These are phyloP conservation scores for Myrmecophaga tridactyla DNA, from an alignment of 2,113 vertebrate genomes.

Conservation along the genomic window DNA sequence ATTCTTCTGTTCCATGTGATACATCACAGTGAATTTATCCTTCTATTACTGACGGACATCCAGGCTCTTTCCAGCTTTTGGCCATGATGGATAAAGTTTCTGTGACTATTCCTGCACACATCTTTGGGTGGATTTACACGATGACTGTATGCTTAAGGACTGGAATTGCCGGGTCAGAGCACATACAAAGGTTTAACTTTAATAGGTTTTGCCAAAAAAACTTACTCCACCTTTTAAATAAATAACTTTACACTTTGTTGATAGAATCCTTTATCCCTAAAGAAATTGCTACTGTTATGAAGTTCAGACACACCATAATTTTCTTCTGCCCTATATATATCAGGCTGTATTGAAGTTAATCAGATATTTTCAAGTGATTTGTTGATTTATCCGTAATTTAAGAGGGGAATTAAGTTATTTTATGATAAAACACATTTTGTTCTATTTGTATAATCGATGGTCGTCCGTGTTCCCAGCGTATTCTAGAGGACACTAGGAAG, in stretches of 20 bases:
- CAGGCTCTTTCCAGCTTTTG: neutral
- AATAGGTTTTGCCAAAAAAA: rapidly evolving
- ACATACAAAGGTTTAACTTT: neutral
- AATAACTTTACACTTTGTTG: neutral
- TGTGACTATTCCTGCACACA: neutral
- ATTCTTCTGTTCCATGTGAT: rapidly evolving
- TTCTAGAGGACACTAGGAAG: neutral
- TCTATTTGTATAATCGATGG: neutral
- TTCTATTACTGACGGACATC: rapidly evolving
- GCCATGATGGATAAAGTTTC: neutral
- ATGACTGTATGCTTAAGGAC: neutral
- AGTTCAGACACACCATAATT: neutral
- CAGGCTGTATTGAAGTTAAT: neutral
- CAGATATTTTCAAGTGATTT: neutral
- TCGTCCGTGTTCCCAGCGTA: rapidly evolving
- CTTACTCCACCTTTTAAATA: neutral
- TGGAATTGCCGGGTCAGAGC: neutral
- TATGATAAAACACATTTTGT: neutral
- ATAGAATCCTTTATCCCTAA: neutral
- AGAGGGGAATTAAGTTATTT: neutral
- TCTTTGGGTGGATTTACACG: neutral
- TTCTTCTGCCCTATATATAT: neutral
- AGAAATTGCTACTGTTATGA: neutral
- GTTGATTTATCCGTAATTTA: neutral
- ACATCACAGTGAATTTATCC: no score